Evolutionary conservation across 2,888 invertebrate genomes (phyloP).

Genomic region (Polymixis lichenea): DNA sequence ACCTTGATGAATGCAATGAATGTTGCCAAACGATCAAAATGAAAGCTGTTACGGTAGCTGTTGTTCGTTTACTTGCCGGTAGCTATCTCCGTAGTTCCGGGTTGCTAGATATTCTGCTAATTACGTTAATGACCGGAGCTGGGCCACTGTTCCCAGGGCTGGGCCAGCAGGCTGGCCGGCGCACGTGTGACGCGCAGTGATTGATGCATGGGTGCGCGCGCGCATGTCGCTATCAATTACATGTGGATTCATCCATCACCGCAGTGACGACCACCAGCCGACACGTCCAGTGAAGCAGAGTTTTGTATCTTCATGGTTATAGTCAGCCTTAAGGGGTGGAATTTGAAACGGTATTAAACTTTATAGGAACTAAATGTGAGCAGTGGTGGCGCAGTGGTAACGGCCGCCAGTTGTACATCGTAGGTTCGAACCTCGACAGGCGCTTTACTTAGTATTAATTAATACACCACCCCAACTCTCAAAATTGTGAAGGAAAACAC

Average conservation of each 20-base stretch:
- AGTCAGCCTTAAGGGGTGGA: background rate
- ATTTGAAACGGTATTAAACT: background rate
- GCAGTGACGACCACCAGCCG: slow-evolving; percentile 55
- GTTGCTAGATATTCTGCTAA: slow-evolving; percentile 37
- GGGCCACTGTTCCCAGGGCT: slow-evolving; percentile 37
- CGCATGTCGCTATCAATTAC: slow-evolving; percentile 76
- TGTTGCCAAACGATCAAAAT: too few relatives aligned
- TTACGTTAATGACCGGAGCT: slow-evolving; percentile 42
- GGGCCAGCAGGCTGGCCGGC: slow-evolving; percentile 17
- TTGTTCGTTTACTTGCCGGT: background rate
- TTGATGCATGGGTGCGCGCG: slow-evolving; percentile 66
- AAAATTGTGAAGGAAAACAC: too few relatives aligned
- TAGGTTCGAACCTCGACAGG: too few relatives aligned
- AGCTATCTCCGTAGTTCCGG: slow-evolving; percentile 3
- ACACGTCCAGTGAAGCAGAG: slow-evolving; percentile 29
- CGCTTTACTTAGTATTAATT: too few relatives aligned
- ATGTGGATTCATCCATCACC: slow-evolving; percentile 75
- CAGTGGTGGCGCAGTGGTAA: too few relatives aligned
- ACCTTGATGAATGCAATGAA: background rate
- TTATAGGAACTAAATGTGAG: background rate
- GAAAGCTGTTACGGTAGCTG: background rate
- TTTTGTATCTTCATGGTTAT: slow-evolving; percentile 34
- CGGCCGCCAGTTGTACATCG: too few relatives aligned
- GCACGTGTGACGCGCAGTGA: slow-evolving; percentile 51
- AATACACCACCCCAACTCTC: too few relatives aligned